phyloP scores from a whole-genome alignment of 1,140 invertebrate species.

The Papilio glaucus region DNA sequence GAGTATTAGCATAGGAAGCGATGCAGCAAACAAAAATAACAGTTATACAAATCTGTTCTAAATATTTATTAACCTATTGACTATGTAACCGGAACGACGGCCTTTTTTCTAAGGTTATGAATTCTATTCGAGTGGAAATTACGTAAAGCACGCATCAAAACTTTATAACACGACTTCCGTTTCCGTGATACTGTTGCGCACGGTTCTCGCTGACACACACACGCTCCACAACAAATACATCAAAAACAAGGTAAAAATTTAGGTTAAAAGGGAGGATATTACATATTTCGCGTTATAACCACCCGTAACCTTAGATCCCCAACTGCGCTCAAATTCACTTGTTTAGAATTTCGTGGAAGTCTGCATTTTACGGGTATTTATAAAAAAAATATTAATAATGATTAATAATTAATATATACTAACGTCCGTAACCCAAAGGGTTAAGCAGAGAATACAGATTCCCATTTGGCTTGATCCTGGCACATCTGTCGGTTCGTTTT shows the following conservation, averaged over 20 bases:
- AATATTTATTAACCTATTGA: constrained; percentile 3
- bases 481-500: too few species aligned
- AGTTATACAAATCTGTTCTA: constrained; percentile 12
- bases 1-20: not conserved
- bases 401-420: too few species aligned
- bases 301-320: not conserved
- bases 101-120: constrained; percentile 22
- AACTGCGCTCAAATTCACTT: too few species aligned
- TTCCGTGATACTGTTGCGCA: constrained; percentile 5
- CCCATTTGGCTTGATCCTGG: too few species aligned
- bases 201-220: too few species aligned
- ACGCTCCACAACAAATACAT: not conserved
- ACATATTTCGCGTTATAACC: not conserved
- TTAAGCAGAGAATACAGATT: too few species aligned
- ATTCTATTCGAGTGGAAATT: constrained; percentile 25
- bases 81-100: constrained; percentile 23
- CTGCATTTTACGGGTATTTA: too few species aligned
- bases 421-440: too few species aligned
- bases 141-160: constrained; percentile 23
- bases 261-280: constrained; percentile 5
- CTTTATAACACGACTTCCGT: constrained; percentile 7
- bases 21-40: not conserved
- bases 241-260: not conserved
- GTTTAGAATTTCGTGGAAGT: too few species aligned
- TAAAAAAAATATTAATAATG: too few species aligned